Conservation (phyloP, 2,888 invertebrate species). For the Drosophila neotestacea region DNA sequence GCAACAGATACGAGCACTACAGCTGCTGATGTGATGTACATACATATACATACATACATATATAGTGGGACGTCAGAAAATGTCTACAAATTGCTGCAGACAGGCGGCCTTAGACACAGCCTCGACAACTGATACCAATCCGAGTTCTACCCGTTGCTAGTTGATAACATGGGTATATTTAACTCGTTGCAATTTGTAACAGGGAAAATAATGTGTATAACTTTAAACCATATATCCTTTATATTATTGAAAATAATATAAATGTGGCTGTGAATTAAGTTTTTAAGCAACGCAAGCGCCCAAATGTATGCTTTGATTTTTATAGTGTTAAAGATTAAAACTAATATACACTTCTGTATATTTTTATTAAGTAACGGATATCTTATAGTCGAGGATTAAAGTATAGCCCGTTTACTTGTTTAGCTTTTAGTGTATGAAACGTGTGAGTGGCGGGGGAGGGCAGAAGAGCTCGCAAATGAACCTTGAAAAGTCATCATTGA, state of each 20-base stretch:
- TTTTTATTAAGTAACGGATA: too few relatives aligned
- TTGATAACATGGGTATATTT: too few relatives aligned
- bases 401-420: neutral
- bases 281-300: too few relatives aligned
- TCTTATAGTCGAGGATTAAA: too few relatives aligned
- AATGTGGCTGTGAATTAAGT: too few relatives aligned
- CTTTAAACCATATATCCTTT: too few relatives aligned
- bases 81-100: slow-evolving; percentile 75
- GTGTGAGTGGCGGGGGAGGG: neutral
- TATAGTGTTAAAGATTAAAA: too few relatives aligned
- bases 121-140: slow-evolving; percentile 67
- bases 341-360: too few relatives aligned
- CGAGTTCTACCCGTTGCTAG: neutral
- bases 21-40: neutral
- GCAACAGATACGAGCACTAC: slow-evolving; percentile 53
- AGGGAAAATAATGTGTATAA: too few relatives aligned
- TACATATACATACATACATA: slow-evolving; percentile 2
- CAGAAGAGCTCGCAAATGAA: slow-evolving; percentile 64
- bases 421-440: slow-evolving; percentile 5
- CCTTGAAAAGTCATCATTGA: slow-evolving; percentile 78
- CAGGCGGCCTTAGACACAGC: slow-evolving; percentile 46
- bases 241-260: too few relatives aligned
- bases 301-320: too few relatives aligned
- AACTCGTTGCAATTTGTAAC: too few relatives aligned
- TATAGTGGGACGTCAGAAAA: slow-evolving; percentile 49